A percentile compares a stretch with the other conserved stretches of the same genome.
These are phyloP conservation scores for Dermochelys coriacea DNA, from an alignment of 2,797 vertebrate species.

Conservation along the genomic window DNA sequence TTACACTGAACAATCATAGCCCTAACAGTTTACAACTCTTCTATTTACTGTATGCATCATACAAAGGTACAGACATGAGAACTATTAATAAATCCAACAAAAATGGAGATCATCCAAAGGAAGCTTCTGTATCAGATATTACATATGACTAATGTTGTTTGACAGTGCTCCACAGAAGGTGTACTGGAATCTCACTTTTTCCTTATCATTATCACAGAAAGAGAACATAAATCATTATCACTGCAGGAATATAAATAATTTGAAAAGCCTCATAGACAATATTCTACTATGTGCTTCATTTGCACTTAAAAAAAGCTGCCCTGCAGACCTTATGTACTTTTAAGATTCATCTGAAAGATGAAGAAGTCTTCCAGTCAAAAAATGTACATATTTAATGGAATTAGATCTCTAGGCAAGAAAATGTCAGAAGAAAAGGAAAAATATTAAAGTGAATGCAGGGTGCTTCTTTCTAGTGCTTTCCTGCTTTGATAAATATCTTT, in stretches of 20 bases:
- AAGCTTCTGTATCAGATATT: slow-evolving; percentile 74
- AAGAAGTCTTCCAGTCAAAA: slow-evolving; percentile 84
- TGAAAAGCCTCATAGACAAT: slow-evolving; percentile 83
- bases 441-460: slow-evolving; percentile 85
- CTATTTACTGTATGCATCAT: slow-evolving; percentile 10
- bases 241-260: slow-evolving; percentile 87
- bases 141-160: slow-evolving; percentile 77
- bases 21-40: slow-evolving; percentile 47
- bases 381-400: slow-evolving; percentile 89
- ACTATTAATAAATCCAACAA: slow-evolving; percentile 75
- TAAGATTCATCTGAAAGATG: slow-evolving; percentile 87
- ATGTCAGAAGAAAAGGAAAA: slow-evolving; percentile 85
- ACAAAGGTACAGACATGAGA: slow-evolving; percentile 57
- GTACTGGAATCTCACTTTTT: slow-evolving; percentile 68
- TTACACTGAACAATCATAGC: neutral
- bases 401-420: slow-evolving; percentile 86
- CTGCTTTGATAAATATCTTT: slow-evolving; percentile 89
- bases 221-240: too few species aligned
- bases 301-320: slow-evolving; percentile 87
- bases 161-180: slow-evolving; percentile 70
- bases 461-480: slow-evolving; percentile 81
- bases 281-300: slow-evolving; percentile 84
- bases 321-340: slow-evolving; percentile 86
- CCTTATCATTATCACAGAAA: slow-evolving; percentile 79
- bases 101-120: slow-evolving; percentile 74